Conservation (phyloP, 2,888 invertebrate genomes). For the Periphyllus acericola region DNA sequence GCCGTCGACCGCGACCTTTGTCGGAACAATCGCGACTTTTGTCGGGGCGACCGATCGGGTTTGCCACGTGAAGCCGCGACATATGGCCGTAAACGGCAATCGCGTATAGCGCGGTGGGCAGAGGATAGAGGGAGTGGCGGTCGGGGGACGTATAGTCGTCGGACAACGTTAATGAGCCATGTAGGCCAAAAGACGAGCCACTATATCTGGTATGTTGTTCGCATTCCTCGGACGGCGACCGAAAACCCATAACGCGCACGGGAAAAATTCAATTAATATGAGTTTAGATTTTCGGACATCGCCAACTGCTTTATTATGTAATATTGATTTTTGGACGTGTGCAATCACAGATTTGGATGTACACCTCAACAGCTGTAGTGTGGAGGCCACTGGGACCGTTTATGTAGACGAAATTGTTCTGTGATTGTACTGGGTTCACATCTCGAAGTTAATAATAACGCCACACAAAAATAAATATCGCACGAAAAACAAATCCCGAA, state of each 20-base stretch:
- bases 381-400: too few relatives aligned
- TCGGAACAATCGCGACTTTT: neutral
- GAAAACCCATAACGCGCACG: neutral
- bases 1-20: constrained; percentile 6
- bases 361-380: too few relatives aligned
- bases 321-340: too few relatives aligned
- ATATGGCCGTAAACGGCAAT: constrained; percentile 50
- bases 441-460: too few relatives aligned
- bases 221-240: constrained; percentile 1
- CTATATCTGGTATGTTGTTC: neutral
- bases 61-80: neutral
- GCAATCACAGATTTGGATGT: too few relatives aligned
- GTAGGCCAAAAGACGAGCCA: constrained; percentile 37
- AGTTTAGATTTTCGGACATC: too few relatives aligned
- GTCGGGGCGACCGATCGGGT: constrained; percentile 5
- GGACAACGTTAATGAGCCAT: constrained; percentile 44
- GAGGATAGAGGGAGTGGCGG: neutral
- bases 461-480: too few relatives aligned
- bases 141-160: neutral
- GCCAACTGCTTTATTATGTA: too few relatives aligned
- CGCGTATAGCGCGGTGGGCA: neutral
- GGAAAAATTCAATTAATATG: neutral
- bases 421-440: too few relatives aligned
- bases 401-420: too few relatives aligned
- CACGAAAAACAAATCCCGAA: too few relatives aligned